Evolutionary conservation across 2,797 vertebrate species (phyloP).

Genomic region (Cottoperca gobio): DNA sequence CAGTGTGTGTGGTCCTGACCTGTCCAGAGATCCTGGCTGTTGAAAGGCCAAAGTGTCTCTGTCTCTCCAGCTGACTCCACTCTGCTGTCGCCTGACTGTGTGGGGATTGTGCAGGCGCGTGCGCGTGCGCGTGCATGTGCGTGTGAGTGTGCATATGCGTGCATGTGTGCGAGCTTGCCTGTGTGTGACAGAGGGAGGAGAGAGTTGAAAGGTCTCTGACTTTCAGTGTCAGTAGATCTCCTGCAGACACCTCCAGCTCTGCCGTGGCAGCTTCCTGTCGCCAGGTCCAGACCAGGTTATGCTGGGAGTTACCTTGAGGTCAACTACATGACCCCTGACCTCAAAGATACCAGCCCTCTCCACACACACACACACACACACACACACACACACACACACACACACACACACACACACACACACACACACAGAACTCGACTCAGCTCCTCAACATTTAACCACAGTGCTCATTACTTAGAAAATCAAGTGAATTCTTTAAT

Average conservation of each 20-base stretch:
- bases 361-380: background rate
- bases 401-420: background rate
- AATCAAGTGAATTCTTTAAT: background rate
- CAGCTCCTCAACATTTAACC: background rate
- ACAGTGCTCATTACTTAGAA: background rate
- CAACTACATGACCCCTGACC: conserved; percentile 60
- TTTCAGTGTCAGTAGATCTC: conserved; percentile 71
- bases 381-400: background rate
- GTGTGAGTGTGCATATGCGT: background rate
- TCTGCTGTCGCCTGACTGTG: conserved; percentile 74
- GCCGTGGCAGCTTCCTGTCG: conserved; percentile 75
- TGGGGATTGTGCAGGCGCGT: conserved; percentile 48
- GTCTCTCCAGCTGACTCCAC: conserved; percentile 85
- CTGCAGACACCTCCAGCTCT: conserved; percentile 64
- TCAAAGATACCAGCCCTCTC: conserved; percentile 25
- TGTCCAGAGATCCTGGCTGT: conserved; percentile 80
- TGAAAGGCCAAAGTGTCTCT: conserved; percentile 83
- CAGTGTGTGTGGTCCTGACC: conserved; percentile 87
- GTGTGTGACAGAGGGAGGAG: conserved; percentile 58
- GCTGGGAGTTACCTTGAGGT: conserved; percentile 63
- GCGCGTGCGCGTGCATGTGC: background rate
- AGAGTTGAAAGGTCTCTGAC: conserved; percentile 71
- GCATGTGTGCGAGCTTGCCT: conserved; percentile 50
- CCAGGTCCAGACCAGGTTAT: conserved; percentile 66
- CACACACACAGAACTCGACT: background rate